A percentile compares a stretch with the other conserved stretches of the same genome.
Conservation (phyloP, 2,113 vertebrate genomes). For the Crotalus viridis region DNA sequence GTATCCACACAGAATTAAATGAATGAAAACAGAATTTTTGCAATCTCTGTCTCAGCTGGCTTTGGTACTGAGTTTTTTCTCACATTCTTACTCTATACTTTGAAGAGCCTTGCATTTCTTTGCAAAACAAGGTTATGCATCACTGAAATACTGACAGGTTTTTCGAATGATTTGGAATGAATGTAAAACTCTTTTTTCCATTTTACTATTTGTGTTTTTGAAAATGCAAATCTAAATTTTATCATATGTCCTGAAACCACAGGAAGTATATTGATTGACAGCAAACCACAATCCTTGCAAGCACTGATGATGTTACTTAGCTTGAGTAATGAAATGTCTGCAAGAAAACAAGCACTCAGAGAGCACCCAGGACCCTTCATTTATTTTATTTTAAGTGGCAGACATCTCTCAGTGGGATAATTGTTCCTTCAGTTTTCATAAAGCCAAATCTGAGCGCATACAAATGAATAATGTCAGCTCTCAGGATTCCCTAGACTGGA, state of each 20-base stretch:
- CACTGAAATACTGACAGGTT: constrained; percentile 7
- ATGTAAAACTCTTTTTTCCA: not conserved
- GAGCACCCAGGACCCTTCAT: not conserved
- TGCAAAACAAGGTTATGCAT: not conserved
- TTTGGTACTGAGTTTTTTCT: not conserved
- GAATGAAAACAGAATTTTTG: not conserved
- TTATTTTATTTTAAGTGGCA: not conserved
- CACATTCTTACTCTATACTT: not conserved
- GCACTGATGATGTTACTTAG: not conserved
- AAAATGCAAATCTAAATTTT: not conserved
- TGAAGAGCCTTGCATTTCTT: not conserved
- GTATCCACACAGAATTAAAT: not conserved
- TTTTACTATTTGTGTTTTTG: not conserved
- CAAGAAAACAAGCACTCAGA: not conserved
- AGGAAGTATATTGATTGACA: not conserved
- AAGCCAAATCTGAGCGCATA: not conserved
- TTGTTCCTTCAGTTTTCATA: not conserved
- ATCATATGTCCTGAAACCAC: not conserved
- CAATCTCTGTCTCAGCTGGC: not conserved
- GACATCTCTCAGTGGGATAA: not conserved
- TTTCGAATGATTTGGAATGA: not conserved
- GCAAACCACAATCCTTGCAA: not conserved
- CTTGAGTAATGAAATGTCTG: not conserved
- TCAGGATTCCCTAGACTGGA: not conserved
- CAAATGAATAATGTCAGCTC: not conserved